Base-by-base conservation (phyloP, 2,113 vertebrate genomes). In the Grus americana region DNA sequence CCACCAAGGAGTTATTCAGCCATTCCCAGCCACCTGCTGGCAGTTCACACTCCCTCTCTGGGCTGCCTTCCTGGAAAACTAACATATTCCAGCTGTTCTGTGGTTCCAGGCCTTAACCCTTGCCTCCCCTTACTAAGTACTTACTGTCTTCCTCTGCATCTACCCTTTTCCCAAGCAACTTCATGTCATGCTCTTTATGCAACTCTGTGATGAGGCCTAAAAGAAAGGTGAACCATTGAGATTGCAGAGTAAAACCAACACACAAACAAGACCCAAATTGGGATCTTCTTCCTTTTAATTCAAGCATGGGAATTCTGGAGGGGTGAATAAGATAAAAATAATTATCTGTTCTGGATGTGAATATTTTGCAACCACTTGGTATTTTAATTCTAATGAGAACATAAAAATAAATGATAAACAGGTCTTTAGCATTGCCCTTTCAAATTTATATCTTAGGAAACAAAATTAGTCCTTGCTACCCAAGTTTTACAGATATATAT, bases 21-120 rank as follows among this genome's bases (percentile, higher is more conserved):
- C 90, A 61, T 93, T 92, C 96, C 86, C 96, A 96, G 68, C 59
- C 95, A 96, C 96, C 95, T 96, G 93, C 93, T 96, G 95, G 90
- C 76, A 94, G 93, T 92, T 96, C 92, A 78, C 76, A 81, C 90
- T 94, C 75, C 52, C 75, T 92, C 88, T 79, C 83, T 3, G 4
- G 52, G 90, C 59, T 88, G 72, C 58, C 72, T 96, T 96, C 93
- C 86, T 63, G 63, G 63, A 86, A 78, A 88, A 71, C 83, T 92
- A 97, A 96, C 36, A 46, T 63, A 74, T 49, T 92, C 88, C 96
- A 96, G 95, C 96, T 96, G 96, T 92, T 92, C 61, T 52, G 29
- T 9, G 21, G 61, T 38, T 52, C 72, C 44, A 81, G 47, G 9
- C 63, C 72, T 96, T 97, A 97, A 97, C 95, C 42, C 93, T 80